Evolutionary conservation across 2,797 vertebrate genomes (phyloP), one percentile per base, ranked within the genome.

Genomic region (Cirrhinus mrigala): DNA sequence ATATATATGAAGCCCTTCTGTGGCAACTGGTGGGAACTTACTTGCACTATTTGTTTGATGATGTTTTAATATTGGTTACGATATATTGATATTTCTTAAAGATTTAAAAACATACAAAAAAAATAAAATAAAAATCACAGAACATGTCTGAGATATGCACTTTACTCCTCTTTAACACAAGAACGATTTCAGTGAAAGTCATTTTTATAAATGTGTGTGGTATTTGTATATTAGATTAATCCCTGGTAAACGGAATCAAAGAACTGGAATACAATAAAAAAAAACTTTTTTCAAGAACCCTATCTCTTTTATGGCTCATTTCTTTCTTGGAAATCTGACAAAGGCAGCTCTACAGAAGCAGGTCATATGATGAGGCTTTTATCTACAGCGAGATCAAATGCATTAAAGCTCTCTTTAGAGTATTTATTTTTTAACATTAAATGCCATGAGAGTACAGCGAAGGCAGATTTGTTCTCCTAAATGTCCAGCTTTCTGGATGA

Each of bases 1-100:
- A 78, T 68, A 66, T 82, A 74, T 70, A 79, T 79, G 40, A 81
- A 81, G 88, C 68, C 68, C 68, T 85, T 81, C 68, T 48, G 81
- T 58, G 81, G 86, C 69, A 78, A 74, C 82, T 80, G 73, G 85
- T 79, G 79, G 79, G 78, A 88, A 88, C 88, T 90, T 90, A 88
- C 87, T 90, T 91, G 90, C 89, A 91, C 90, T 91, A 91, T 88
- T 77, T 81, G 81, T 86, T 90, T 85, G 84, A 73, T 71, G 84
- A 80, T 79, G 74, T 78, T 78, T 84, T 78, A 56, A 56, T 78
- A 78, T 78, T 48, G 50, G 37, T 60, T 33, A 76, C 24, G 1
- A 68, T 71, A 37, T 85, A 73, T 74, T 79, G 68, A n/a, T 62
- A 62, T 71, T 60, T 85, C 24, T 46, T 70, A 70, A 68, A 86